Evolutionary conservation across 2,888 invertebrate species (phyloP).

Genomic region (Chymomyza fuscimana): DNA sequence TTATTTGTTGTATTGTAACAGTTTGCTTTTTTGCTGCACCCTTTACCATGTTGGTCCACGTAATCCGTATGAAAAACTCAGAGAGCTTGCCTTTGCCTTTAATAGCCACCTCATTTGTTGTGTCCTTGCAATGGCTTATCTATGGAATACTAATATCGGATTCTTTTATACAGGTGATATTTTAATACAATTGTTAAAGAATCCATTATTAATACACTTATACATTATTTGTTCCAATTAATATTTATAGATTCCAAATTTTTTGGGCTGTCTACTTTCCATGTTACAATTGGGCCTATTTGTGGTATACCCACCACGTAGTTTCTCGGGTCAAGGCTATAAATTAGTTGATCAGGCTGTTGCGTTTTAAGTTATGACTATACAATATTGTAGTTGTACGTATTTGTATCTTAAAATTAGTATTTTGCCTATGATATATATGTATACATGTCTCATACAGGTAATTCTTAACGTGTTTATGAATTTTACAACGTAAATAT

Average conservation of each 20-base stretch:
- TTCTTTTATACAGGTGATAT: conserved; percentile 87
- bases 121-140: conserved; percentile 90
- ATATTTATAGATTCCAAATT: conserved; percentile 86
- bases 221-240: conserved; percentile 10
- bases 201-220: background rate
- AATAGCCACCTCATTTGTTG: conserved; percentile 90
- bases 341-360: conserved; percentile 76
- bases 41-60: conserved; percentile 88
- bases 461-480: conserved; percentile 30
- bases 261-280: conserved; percentile 87
- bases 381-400: conserved; percentile 18
- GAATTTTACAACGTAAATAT: conserved; percentile 38
- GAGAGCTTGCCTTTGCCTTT: conserved; percentile 93
- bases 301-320: conserved; percentile 84
- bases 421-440: conserved; percentile 38
- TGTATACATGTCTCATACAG: conserved; percentile 49
- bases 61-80: conserved; percentile 88
- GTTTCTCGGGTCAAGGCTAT: conserved; percentile 77
- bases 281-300: conserved; percentile 86
- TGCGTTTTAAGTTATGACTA: conserved; percentile 44
- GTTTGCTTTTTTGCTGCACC: conserved; percentile 91
- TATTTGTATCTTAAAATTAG: conserved; percentile 48
- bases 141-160: conserved; percentile 91
- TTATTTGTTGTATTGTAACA: conserved; percentile 86
- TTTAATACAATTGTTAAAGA: background rate